phyloP scores from a whole-genome alignment of 2,113 vertebrate species.

The Psittacula cyanocephala region DNA sequence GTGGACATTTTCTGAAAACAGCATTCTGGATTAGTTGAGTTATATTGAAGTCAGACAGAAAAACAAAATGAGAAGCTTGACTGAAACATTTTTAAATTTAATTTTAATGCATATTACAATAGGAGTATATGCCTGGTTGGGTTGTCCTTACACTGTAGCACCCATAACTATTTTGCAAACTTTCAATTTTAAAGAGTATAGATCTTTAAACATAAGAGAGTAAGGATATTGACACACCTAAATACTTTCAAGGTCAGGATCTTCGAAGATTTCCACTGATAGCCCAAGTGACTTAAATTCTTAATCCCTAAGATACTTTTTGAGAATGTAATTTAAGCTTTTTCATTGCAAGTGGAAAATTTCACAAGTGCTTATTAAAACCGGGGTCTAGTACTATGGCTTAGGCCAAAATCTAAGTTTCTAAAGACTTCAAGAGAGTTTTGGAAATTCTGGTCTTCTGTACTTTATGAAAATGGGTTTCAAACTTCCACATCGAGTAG shows the following conservation, averaged over 20 bases:
- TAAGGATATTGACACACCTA: background rate
- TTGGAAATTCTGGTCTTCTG: background rate
- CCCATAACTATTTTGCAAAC: background rate
- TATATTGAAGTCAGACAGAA: background rate
- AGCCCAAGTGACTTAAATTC: background rate
- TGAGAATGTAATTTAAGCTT: background rate
- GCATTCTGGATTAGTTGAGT: background rate
- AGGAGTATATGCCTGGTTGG: accelerated
- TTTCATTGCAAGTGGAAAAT: background rate
- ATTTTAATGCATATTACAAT: background rate
- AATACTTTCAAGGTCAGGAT: background rate
- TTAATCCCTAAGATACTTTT: background rate
- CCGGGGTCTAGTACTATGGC: background rate
- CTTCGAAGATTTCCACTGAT: background rate
- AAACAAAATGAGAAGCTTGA: background rate
- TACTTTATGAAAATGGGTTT: background rate
- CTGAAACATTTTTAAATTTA: background rate
- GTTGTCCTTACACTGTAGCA: background rate
- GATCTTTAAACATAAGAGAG: background rate
- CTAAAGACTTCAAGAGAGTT: background rate
- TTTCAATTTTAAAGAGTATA: background rate
- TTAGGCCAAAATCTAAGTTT: background rate
- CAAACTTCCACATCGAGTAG: background rate
- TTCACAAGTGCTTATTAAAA: background rate
- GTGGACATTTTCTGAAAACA: background rate